phyloP scores from a whole-genome alignment of 2,888 invertebrate species.

The Deroplatys truncata region DNA sequence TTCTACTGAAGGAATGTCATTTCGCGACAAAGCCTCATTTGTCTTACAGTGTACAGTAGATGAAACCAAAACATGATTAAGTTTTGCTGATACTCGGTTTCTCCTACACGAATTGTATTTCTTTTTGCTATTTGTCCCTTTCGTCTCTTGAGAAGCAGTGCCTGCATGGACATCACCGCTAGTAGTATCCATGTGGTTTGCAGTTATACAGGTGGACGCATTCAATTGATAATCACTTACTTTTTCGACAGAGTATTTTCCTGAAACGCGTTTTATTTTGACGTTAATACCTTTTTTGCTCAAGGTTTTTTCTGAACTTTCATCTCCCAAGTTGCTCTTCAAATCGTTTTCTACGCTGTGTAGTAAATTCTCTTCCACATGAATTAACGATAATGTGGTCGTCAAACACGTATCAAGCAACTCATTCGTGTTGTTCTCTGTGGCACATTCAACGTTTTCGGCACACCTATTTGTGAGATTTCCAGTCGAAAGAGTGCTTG shows the following conservation, averaged over 20 bases:
- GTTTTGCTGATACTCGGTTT: background rate
- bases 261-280: background rate
- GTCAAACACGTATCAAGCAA: background rate
- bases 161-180: background rate
- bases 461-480: background rate
- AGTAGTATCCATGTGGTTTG: background rate
- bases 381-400: background rate
- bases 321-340: background rate
- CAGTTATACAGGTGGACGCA: too few relatives aligned
- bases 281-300: background rate
- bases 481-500: background rate
- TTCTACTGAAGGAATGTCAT: background rate
- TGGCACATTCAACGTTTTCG: background rate
- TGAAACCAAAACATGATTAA: too few relatives aligned
- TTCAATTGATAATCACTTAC: background rate
- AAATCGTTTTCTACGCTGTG: background rate
- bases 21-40: background rate
- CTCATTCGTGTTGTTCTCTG: background rate
- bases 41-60: background rate
- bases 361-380: too few relatives aligned
- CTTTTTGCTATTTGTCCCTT: background rate
- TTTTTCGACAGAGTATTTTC: background rate
- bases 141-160: background rate
- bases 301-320: background rate
- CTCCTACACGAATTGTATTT: background rate